A percentile compares a stretch with the other conserved stretches of the same genome.
These are phyloP conservation scores for Urocolius indicus DNA, from an alignment of 2,113 vertebrate genomes.

Conservation along the genomic window DNA sequence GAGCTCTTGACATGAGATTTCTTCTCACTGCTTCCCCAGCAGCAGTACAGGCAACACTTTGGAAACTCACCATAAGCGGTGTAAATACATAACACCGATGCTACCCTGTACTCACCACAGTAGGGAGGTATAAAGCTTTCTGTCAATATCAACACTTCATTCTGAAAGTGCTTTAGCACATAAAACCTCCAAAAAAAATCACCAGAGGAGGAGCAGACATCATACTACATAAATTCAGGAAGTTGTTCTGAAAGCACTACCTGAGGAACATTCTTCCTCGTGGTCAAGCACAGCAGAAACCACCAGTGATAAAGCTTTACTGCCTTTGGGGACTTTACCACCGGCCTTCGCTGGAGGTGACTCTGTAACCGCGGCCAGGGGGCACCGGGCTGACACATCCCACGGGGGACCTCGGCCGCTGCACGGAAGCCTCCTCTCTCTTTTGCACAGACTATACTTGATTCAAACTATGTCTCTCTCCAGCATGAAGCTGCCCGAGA, in stretches of 20 bases:
- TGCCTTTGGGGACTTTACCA: fast-evolving
- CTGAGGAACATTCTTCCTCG: neutral
- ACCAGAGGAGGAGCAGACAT: neutral
- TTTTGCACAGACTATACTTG: fast-evolving
- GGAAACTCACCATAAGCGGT: fast-evolving
- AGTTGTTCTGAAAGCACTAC: neutral
- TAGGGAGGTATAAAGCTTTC: neutral
- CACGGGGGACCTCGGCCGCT: fast-evolving
- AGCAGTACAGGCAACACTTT: fast-evolving
- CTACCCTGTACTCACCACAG: fast-evolving
- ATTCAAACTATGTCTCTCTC: fast-evolving
- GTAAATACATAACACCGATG: fast-evolving
- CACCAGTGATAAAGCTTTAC: fast-evolving
- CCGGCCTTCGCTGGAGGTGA: no score
- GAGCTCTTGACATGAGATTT: neutral
- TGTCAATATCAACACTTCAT: fast-evolving
- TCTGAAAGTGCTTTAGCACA: neutral
- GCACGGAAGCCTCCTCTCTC: neutral
- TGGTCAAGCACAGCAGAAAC: fast-evolving
- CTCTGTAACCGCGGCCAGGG: no score
- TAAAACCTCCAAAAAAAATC: neutral
- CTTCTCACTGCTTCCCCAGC: neutral
- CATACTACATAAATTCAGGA: fast-evolving
- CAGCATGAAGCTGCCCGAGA: fast-evolving
- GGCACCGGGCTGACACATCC: no score